Percentiles rank a stretch among this genome's conserved stretches.
Evolutionary conservation across 2,113 vertebrate species (phyloP).

Genomic region (Brachyistius frenatus): DNA sequence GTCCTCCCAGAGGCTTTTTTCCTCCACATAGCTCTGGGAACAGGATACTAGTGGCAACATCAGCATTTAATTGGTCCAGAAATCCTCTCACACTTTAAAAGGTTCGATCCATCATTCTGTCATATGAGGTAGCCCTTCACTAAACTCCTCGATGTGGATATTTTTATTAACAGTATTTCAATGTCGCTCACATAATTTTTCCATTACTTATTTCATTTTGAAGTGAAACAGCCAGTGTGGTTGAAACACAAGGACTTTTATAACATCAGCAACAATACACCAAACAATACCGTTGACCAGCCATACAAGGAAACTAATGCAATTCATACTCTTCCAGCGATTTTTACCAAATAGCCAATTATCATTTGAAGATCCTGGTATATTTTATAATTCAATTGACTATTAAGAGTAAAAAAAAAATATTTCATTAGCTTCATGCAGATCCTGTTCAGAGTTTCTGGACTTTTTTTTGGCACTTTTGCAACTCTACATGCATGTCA

Average conservation of each 20-base stretch:
- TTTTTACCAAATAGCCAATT: slow-evolving; percentile 1
- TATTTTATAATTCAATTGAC: neutral
- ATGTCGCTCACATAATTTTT: slow-evolving; percentile 18
- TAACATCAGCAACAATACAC: no score
- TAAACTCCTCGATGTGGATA: slow-evolving; percentile 8
- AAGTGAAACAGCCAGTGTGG: neutral
- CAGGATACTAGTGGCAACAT: slow-evolving; percentile 59
- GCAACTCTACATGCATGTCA: slow-evolving; percentile 42
- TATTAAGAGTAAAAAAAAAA: slow-evolving; percentile 31
- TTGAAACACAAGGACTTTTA: neutral
- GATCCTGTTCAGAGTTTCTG: slow-evolving; percentile 27
- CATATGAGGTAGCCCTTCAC: slow-evolving; percentile 9
- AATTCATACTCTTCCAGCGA: neutral
- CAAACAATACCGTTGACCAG: no score
- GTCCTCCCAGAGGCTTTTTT: slow-evolving; percentile 52
- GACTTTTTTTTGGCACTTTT: slow-evolving; percentile 33
- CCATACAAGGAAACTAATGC: neutral
- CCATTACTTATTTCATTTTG: neutral
- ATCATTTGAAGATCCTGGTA: neutral
- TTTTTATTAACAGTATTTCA: slow-evolving; percentile 19
- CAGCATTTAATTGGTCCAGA: slow-evolving; percentile 74
- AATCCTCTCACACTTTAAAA: slow-evolving; percentile 49
- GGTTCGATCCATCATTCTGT: slow-evolving; percentile 62
- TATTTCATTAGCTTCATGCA: slow-evolving; percentile 26
- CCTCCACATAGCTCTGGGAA: slow-evolving; percentile 27